Evolutionary conservation across 2,888 invertebrate species (phyloP), one percentile per base, ranked within the genome.

Genomic region (Mythimna lalbum): DNA sequence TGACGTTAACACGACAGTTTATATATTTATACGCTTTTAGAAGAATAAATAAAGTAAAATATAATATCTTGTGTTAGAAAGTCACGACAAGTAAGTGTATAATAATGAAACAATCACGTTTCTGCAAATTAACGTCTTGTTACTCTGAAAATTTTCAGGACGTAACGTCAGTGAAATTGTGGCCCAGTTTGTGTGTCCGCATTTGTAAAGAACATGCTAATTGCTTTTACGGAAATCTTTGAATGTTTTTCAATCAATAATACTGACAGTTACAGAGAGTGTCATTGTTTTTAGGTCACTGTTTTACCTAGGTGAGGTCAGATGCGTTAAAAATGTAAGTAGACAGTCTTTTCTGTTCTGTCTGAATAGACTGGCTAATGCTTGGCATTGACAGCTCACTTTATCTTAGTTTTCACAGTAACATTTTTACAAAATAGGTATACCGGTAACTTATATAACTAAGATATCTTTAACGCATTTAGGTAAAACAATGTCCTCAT

Each of bases 81-180:
- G 86, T 84, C 64, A 59, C 64, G 49, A 74, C n/a, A 53, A 23
- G 27, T 63, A 50, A 67, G 36, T 36, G 49, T 63, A 64, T 23
- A 27, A 55, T 86, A 75, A 85, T 73, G 56, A 43, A 63, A 56
- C 55, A 59, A 52, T 84, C 84, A 85, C 84, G 84, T 61, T 85
- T 84, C 69, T 39, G 52, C 21, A 23, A 61, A 64, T 12, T 50
- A 52, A 14, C 21, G 33, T 71, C 19, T 52, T 56, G 5, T 63
- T 59, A 23, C 33, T 31, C 19, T 23, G 49, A 74, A 61, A 23
- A 5, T 36, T 61, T 80, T 77, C 66, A 74, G 73, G 60, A 63
- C 52, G 47, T 47, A 50, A 56, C 21, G 14, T 9, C 4, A 55
- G 67, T 67, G 69, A 64, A 69, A 72, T 62, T 73, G 39, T 70